Base-by-base conservation (phyloP, 2,888 invertebrate genomes). In the Auanema sp. region DNA sequence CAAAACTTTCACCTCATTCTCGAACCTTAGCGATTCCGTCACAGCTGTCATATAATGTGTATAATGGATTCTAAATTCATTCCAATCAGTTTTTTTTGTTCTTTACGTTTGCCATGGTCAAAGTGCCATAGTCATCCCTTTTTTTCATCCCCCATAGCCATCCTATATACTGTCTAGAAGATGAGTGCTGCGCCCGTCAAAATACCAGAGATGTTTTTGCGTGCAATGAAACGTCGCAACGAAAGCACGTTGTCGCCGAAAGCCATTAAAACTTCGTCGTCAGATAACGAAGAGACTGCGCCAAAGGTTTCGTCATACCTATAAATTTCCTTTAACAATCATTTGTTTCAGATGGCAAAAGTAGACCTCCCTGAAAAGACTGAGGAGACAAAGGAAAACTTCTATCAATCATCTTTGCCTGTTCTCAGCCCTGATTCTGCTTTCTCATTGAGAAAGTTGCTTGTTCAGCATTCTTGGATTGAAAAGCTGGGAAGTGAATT, bases 401-500 rank as follows among this genome's bases (percentile, higher is more conserved):
- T 33, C 47, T 18, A 47, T 6, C 21, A 47, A 18, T 47, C 47
- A 16, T 18, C 21, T 16, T 10, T 18, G 47, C 21, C 21, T 47
- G 16, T 47, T 47, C 47, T 47, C 4, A 21, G 10, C 47, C 16
- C 47, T 3, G 16, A 47, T 47, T 47, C 21, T 21, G 47, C 21
- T 10, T 58, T 56, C 57, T 40, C 21, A 4, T 44, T 66, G 1
- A 3, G 24, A 25, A 42, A 40, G 8, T 25, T 23, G 12, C 44
- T 60, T 8, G 42, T 33, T n/a, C 33, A 52, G 10, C 61, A 64
- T 16, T 64, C 67, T 0, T 74, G 74, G 74, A 21, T 40, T 12
- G 49, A 53, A 25, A 40, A 64, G n/a, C 60, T 84, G 6, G 43
- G 64, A 4, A 67, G 56, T 4, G 84, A 84, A 57, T 80, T 84